Conservation (phyloP, 1,140 invertebrate species). For the Procambarus virginalis region DNA sequence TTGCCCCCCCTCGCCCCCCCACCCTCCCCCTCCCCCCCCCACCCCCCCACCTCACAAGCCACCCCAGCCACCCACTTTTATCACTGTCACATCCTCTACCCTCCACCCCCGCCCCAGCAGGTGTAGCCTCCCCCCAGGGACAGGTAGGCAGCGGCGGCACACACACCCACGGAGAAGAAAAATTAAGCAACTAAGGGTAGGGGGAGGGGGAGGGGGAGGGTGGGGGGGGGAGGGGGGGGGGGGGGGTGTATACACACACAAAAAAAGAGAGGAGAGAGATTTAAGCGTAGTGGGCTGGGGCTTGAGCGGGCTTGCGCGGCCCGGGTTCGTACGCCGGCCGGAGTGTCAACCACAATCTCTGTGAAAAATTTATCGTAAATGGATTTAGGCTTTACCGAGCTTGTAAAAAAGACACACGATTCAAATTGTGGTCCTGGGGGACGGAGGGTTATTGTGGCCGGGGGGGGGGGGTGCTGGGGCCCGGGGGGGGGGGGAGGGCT, state of each 20-base stretch:
- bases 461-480: no score
- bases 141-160: background rate
- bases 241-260: no score
- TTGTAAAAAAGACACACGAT: constrained; percentile 57
- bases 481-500: no score
- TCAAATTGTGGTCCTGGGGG: constrained; percentile 48
- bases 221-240: background rate
- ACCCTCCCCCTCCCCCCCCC: no score
- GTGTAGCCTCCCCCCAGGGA: background rate
- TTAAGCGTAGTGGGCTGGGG: no score
- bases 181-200: background rate
- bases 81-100: background rate
- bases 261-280: no score
- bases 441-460: no score
- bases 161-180: background rate
- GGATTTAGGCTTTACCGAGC: constrained; percentile 56
- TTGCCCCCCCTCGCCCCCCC: no score
- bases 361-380: constrained; percentile 57
- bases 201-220: background rate
- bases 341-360: constrained; percentile 45
- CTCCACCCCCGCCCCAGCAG: background rate
- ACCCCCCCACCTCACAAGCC: no score
- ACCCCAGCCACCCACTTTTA: no score
- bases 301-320: no score
- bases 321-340: background rate